These are phyloP conservation scores for Drosophila lini DNA, from an alignment of 1,140 invertebrate genomes.

Conservation along the genomic window DNA sequence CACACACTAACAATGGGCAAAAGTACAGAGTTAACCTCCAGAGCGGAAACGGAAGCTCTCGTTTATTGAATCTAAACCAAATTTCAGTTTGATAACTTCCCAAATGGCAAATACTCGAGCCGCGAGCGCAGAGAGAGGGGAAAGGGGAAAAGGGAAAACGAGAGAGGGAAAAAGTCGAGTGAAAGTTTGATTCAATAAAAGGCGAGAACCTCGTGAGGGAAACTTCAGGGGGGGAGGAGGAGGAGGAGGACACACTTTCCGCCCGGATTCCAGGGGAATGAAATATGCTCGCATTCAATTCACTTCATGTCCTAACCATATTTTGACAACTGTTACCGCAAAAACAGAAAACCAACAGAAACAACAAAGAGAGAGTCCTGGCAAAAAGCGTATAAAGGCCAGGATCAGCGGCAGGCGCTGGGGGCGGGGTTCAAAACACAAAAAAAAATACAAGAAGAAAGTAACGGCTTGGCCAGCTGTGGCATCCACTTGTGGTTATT, in stretches of 20 bases:
- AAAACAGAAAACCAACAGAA: constrained; percentile 65
- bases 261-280: constrained; percentile 23
- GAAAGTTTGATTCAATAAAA: constrained; percentile 43
- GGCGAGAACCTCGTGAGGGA: constrained; percentile 20
- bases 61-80: constrained; percentile 29
- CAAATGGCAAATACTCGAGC: constrained; percentile 14
- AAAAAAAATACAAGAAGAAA: constrained; percentile 23
- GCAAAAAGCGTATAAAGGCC: constrained; percentile 6
- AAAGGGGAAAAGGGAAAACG: too few species aligned
- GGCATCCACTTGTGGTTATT: constrained; percentile 79
- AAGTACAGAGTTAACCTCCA: constrained; percentile 1
- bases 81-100: constrained; percentile 36
- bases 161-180: constrained; percentile 10
- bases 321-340: constrained; percentile 82
- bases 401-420: not conserved
- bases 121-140: not conserved
- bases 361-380: constrained; percentile 37
- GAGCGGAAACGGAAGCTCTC: constrained; percentile 5
- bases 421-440: not conserved
- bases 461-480: constrained; percentile 62
- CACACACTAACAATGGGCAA: not conserved
- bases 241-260: not conserved
- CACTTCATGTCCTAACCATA: constrained; percentile 68
- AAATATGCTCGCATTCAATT: constrained; percentile 51
- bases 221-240: not conserved